A percentile compares a stretch with the other conserved stretches of the same genome.
These are phyloP conservation scores for Timandra comae DNA, from an alignment of 2,888 invertebrate genomes.

Conservation along the genomic window DNA sequence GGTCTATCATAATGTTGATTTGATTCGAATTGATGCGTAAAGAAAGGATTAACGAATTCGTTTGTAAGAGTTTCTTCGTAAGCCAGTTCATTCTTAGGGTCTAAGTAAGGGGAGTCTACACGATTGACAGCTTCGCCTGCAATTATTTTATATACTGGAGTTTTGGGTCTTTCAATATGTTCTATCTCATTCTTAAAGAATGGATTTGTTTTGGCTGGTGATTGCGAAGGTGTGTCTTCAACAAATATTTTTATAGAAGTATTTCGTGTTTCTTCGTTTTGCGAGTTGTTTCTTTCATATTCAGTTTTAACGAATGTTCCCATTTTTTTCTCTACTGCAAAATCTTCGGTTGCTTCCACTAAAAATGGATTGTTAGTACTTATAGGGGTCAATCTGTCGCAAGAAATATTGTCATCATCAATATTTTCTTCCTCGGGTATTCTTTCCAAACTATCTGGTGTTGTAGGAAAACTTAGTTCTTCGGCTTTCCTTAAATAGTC, in stretches of 20 bases:
- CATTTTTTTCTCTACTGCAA: slow-evolving; percentile 42
- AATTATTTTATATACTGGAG: slow-evolving; percentile 62
- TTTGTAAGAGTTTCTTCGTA: slow-evolving; percentile 41
- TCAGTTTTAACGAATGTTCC: slow-evolving; percentile 53
- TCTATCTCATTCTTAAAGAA: slow-evolving; percentile 37
- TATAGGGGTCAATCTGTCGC: slow-evolving; percentile 32
- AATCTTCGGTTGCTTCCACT: slow-evolving; percentile 40
- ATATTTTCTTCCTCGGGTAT: slow-evolving; percentile 28
- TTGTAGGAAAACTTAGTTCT: slow-evolving; percentile 18
- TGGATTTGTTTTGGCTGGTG: slow-evolving; percentile 38
- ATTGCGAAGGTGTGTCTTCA: slow-evolving; percentile 29
- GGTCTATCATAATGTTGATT: slow-evolving; percentile 26
- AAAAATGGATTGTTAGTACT: slow-evolving; percentile 51
- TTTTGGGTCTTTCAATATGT: slow-evolving; percentile 50
- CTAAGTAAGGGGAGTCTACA: slow-evolving; percentile 40
- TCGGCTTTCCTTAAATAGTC: slow-evolving; percentile 12
- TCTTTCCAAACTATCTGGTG: slow-evolving; percentile 34
- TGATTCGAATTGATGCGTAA: slow-evolving; percentile 42
- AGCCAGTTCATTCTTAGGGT: slow-evolving; percentile 32
- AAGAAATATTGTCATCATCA: slow-evolving; percentile 35
- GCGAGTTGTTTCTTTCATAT: slow-evolving; percentile 58
- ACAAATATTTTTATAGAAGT: slow-evolving; percentile 43
- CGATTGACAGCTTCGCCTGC: slow-evolving; percentile 42
- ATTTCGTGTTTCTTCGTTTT: slow-evolving; percentile 49
- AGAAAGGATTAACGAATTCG: slow-evolving; percentile 60